phyloP scores from a whole-genome alignment of 2,113 vertebrate genomes.

The Phrynosoma platyrhinos region DNA sequence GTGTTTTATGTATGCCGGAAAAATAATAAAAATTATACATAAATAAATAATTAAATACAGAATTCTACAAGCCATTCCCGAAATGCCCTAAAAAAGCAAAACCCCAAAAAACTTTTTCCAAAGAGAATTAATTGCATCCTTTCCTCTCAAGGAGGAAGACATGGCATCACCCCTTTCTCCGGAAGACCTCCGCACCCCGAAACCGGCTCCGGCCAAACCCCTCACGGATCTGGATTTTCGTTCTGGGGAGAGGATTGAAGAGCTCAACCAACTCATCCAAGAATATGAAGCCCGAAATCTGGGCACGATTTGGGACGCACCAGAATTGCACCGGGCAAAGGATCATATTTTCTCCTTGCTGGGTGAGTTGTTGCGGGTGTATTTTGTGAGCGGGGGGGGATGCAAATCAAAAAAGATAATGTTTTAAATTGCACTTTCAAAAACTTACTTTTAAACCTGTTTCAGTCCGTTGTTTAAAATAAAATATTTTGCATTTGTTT shows the following conservation, averaged over 20 bases:
- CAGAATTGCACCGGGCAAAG: constrained; percentile 88
- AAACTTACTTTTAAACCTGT: not conserved
- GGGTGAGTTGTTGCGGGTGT: constrained; percentile 71
- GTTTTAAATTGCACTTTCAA: too few species aligned
- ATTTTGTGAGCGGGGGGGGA: rapidly evolving
- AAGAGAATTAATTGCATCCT: too few species aligned
- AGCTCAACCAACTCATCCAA: constrained; percentile 86
- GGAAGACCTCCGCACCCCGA: constrained; percentile 39
- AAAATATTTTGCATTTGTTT: too few species aligned
- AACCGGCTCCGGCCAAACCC: constrained; percentile 81
- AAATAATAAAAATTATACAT: too few species aligned
- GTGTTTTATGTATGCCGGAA: too few species aligned
- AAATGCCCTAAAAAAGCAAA: too few species aligned
- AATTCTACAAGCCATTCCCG: too few species aligned
- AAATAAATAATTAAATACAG: too few species aligned
- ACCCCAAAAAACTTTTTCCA: too few species aligned
- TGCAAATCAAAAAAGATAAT: not conserved
- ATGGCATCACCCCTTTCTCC: not conserved
- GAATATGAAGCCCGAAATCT: constrained; percentile 86
- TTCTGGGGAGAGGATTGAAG: constrained; percentile 86
- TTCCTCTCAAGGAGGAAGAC: not conserved
- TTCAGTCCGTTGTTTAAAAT: too few species aligned
- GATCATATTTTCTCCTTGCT: constrained; percentile 91
- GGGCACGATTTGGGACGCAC: constrained; percentile 78
- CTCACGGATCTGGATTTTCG: constrained; percentile 88